phyloP scores from a whole-genome alignment of 1,140 invertebrate species.

The Stratiolaelaps scimitus region DNA sequence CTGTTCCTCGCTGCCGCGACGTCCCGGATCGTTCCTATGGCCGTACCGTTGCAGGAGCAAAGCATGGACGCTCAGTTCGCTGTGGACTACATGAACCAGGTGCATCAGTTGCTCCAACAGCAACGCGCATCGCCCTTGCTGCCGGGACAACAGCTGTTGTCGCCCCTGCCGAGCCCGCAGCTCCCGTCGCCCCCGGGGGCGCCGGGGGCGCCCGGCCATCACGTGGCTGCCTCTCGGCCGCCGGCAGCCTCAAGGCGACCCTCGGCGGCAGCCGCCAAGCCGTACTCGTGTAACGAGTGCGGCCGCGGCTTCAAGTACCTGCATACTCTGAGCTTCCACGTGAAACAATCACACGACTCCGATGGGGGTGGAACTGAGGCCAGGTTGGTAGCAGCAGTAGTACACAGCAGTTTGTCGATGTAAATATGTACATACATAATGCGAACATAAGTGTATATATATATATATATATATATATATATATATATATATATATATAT shows the following conservation, averaged over 20 bases:
- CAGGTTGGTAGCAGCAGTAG: conserved; percentile 6
- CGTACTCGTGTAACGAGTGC: conserved; percentile 20
- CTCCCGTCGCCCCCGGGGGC: neutral
- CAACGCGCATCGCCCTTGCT: conserved; percentile 9
- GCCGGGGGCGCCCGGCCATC: neutral
- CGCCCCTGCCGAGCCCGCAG: conserved; percentile 11
- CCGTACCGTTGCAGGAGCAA: conserved; percentile 13
- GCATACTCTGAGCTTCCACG: conserved; percentile 20
- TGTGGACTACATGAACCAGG: conserved; percentile 20
- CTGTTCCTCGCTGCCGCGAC: no score
- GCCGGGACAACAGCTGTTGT: conserved; percentile 9
- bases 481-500: no score
- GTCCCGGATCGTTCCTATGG: neutral
- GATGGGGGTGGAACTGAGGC: conserved; percentile 10
- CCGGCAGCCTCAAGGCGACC: neutral
- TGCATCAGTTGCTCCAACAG: conserved; percentile 27
- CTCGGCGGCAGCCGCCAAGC: conserved; percentile 20
- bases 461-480: no score
- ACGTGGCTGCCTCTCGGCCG: neutral
- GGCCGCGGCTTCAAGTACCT: conserved; percentile 23
- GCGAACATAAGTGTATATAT: no score
- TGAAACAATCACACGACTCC: conserved; percentile 20
- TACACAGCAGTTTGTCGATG: no score
- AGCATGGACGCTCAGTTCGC: conserved; percentile 16
- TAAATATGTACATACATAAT: no score